Base-by-base conservation (phyloP, 2,113 vertebrate species). In the Probosciger aterrimus region DNA sequence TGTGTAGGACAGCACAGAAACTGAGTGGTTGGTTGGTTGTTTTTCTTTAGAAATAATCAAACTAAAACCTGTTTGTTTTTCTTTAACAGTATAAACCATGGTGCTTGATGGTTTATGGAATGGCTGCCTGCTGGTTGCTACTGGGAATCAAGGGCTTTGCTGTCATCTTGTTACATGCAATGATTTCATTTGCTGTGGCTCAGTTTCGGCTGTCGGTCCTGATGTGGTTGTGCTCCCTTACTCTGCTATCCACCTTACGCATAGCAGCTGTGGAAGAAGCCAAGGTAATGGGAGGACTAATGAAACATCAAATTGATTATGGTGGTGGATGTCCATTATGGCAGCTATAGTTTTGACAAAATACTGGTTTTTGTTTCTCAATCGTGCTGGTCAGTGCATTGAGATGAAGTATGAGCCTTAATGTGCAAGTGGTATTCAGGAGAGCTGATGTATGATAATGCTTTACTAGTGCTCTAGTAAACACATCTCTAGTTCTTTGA, bases 211-310 rank as follows among this genome's bases (percentile, higher is more conserved):
- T 97, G 22, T 96, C 98, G 0, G 16, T 96, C 68, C 88, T 99
- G 57, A 98, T 98, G 0, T 99, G 99, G 99, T 57, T 98, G 53
- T 98, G 98, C 67, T 98, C 98, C 53, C 97, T 99, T 69, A 64
- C 99, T 68, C 97, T 99, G 79, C 98, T 99, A 8, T 98, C 97
- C 76, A 98, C 98, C 3, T 97, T 99, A 55, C 98, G 98, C 79
- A 92, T 99, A 78, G 97, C 98, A n/a, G 93, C 97, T 10, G 91
- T 99, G 85, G 99, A 99, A 95, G 98, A 99, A 82, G 84, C 98
- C 18, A 98, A 99, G 99, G 99, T 99, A 96, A 97, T n/a, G 22
- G 67, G 6, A 16, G 46, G 46, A 46, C 19, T 82, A 57, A 74
- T 63, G 69, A 87, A 90, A 5, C 23, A 39, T 53, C 52, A 16